These are phyloP conservation scores for Fulica atra DNA, from an alignment of 2,113 vertebrate genomes.

Conservation along the genomic window DNA sequence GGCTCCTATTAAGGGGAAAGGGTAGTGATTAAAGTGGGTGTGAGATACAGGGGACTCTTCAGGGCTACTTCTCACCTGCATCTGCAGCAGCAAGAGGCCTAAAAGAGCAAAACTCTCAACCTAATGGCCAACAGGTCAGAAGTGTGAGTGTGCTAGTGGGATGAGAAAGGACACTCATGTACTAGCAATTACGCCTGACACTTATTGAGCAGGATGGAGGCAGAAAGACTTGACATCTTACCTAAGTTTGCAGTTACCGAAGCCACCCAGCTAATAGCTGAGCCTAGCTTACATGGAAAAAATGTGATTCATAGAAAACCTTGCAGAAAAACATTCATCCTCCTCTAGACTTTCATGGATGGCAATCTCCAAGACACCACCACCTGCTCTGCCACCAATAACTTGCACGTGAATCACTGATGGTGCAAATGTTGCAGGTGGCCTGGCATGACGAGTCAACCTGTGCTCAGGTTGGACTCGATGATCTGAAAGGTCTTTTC, in stretches of 20 bases:
- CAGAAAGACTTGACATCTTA: not conserved
- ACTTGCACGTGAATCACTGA: rapidly evolving
- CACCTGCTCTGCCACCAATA: not conserved
- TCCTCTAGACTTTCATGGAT: not conserved
- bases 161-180: not conserved
- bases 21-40: rapidly evolving
- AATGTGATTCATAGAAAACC: not conserved
- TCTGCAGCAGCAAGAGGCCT: not conserved
- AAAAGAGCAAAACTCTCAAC: not conserved
- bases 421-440: not conserved
- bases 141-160: not conserved
- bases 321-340: not conserved
- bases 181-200: not conserved
- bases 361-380: not conserved
- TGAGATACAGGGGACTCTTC: not conserved
- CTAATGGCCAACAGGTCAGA: not conserved
- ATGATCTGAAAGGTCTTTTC: too few species aligned
- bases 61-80: not conserved
- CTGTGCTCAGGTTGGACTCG: not conserved
- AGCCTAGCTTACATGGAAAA: not conserved
- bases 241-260: not conserved
- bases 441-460: not conserved
- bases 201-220: not conserved
- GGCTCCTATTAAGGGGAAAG: not conserved
- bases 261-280: not conserved